Conservation (phyloP, 2,113 vertebrate genomes). For the Neogobius melanostomus region DNA sequence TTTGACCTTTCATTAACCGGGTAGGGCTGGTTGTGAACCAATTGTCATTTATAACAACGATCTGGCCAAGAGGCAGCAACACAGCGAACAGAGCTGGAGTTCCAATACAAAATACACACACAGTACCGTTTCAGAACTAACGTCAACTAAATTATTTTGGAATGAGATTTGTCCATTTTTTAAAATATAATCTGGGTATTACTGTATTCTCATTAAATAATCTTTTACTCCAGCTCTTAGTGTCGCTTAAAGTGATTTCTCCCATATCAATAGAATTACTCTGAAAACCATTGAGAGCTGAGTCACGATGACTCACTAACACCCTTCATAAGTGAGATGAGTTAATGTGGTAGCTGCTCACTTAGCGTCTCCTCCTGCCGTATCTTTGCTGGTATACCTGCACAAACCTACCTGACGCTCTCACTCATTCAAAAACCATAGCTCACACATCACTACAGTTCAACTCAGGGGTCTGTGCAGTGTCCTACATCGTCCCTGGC, state of each 20-base stretch:
- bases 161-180: background rate
- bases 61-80: too few relatives aligned
- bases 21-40: too few relatives aligned
- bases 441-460: constrained; percentile 3
- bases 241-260: constrained; percentile 35
- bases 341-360: constrained; percentile 25
- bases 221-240: background rate
- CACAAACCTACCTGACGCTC: background rate
- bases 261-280: constrained; percentile 42
- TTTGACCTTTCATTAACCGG: too few relatives aligned
- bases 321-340: constrained; percentile 13
- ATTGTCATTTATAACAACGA: too few relatives aligned
- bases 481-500: constrained; percentile 25
- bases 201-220: too few relatives aligned
- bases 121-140: too few relatives aligned
- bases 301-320: constrained; percentile 38
- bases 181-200: too few relatives aligned
- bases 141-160: too few relatives aligned
- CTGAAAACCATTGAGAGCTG: constrained; percentile 33
- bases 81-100: too few relatives aligned
- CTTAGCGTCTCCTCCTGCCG: background rate
- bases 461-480: background rate
- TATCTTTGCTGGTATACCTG: constrained; percentile 13
- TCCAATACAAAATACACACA: too few relatives aligned
- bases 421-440: constrained; percentile 1